Evolutionary conservation across 1,140 invertebrate species (phyloP), one percentile per base, ranked within the genome.

Genomic region (Cydia splendana): DNA sequence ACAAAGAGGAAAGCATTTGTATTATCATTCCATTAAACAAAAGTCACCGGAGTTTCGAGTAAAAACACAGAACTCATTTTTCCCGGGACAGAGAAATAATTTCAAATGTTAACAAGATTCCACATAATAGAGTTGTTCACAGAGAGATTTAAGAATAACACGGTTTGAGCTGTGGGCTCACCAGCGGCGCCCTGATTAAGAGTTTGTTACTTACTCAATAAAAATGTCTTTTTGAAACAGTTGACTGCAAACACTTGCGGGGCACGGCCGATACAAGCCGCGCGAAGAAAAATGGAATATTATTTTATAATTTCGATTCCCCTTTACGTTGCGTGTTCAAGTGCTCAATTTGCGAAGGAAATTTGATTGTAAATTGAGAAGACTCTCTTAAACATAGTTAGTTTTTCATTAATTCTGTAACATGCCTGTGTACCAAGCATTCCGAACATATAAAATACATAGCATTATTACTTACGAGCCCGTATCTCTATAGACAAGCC

Each of bases 11-110:
- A 82, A 91, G 85, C 87, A 89, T 91, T 91, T 85, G 88, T 92
- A 93, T 93, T 93, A 93, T 93, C 89, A 93, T 93, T 93, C 89
- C 91, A 93, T 93, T 93, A 93, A 91, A 92, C 89, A 93, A 91
- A 92, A 93, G 91, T 93, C 89, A 93, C 90, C 84, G 87, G 86
- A 86, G 87, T 91, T 93, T 90, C 87, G 81, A 91, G 88, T 92
- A 88, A 91, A 92, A 93, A 93, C 89, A 89, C 85, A 90, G 86
- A 91, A 91, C 87, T 92, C 90, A 91, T 93, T 93, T 92, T 91
- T 91, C 91, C 85, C 79, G 87, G 86, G 85, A 83, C 87, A 88
- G 79, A 88, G 89, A 90, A 93, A 91, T 91, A 85, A 91, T 92
- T 93, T 91, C 87, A 88, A 93, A 93, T 88, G 89, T 91, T 93